Base-by-base conservation (phyloP, 2,888 invertebrate genomes). In the Sthenelais limicola region DNA sequence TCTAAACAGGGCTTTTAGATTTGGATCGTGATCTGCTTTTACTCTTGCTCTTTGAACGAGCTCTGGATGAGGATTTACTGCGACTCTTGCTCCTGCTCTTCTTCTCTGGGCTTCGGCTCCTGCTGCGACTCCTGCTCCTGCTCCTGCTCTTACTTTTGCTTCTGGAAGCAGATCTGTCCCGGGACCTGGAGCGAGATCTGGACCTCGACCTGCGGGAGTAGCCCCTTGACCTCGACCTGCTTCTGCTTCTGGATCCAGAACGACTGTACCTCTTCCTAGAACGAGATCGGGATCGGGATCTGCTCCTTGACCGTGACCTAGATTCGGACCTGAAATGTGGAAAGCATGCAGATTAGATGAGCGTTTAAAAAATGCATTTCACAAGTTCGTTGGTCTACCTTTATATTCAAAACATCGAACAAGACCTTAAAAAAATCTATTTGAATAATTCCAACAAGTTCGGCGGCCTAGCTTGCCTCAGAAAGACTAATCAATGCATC, bases 201-300 rank as follows among this genome's bases (percentile, higher is more conserved):
- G 80, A 81, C 38, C 79, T 71, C 15, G 81, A 80, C 30, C 77
- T 75, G 75, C 82, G 81, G 43, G 72, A 56, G 7, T 75, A 75
- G 24, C 81, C 78, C 68, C 79, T 76, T 28, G 77, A 76, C 49
- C 76, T 73, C 71, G 79, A 80, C 35, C 79, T 70, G 28, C 81
- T 80, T 35, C 78, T 75, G 73, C 81, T 81, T 32, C 79, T 73
- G n/a, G 81, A 80, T 28, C 78, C 74, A 30, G 51, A 56, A 21
- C 54, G 33, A 32, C 49, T 18, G 15, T 54, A 35, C 73, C 74
- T 33, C 49, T 70, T 33, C 56, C 74, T 48, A 89, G 89, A 77
- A 85, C 86, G 68, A 89, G 78, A 49, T 74, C 79, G 88, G 74
- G 82, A 82, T 24, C 82, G 75, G 21, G 83, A 82, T 38, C 77